Percentiles rank a stretch among this genome's conserved stretches.
phyloP scores from a whole-genome alignment of 2,888 invertebrate genomes.

The Oscheius sp. region DNA sequence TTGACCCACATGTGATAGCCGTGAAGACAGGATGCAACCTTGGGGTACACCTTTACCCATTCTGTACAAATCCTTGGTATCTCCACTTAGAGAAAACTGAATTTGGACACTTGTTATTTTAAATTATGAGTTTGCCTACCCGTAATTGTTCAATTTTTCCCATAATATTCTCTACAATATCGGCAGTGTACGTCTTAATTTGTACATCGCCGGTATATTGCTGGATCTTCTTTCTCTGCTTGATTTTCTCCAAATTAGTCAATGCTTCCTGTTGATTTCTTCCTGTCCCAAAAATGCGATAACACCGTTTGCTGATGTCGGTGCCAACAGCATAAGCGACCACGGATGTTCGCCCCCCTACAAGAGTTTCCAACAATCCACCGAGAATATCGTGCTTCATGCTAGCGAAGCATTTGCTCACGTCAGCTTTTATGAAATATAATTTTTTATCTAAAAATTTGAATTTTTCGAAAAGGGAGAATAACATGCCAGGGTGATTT shows the following conservation, averaged over 20 bases:
- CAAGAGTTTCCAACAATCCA: background rate
- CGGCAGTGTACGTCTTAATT: background rate
- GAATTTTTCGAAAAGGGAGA: background rate
- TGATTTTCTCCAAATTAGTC: background rate
- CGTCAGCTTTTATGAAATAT: constrained; percentile 34
- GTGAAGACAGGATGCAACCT: constrained; percentile 35
- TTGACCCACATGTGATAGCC: constrained; percentile 38
- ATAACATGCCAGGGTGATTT: background rate
- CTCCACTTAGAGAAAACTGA: constrained; percentile 18
- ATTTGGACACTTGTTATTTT: background rate
- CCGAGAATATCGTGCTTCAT: constrained; percentile 13
- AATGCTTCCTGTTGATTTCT: background rate
- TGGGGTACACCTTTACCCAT: constrained; percentile 38
- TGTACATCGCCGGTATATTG: background rate
- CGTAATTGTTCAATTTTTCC: background rate
- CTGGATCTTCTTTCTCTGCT: background rate
- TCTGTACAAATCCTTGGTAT: constrained; percentile 10
- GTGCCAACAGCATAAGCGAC: constrained; percentile 2
- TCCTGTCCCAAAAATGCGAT: constrained; percentile 8
- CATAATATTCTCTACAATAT: constrained; percentile 8
- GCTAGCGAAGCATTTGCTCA: constrained; percentile 35
- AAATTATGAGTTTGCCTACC: background rate
- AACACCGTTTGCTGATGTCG: background rate
- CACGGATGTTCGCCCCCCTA: background rate
- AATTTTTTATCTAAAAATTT: constrained; percentile 21